Conservation (phyloP, 2,888 invertebrate species). For the Liposcelis brunnea region DNA sequence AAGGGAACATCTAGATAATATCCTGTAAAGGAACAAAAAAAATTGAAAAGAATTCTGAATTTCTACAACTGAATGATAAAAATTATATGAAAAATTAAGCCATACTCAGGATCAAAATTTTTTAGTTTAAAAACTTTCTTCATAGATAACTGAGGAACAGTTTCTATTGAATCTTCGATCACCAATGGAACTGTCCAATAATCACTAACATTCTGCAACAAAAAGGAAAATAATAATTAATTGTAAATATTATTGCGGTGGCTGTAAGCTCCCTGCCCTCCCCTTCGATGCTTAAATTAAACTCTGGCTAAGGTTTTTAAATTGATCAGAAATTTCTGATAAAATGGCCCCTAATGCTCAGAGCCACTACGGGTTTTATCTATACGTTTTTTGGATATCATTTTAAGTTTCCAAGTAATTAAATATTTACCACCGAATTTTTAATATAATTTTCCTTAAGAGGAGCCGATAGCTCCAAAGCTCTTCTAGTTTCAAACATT, state of each 20-base stretch:
- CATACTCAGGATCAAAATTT: conserved; percentile 18
- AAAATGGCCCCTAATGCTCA: too few species aligned
- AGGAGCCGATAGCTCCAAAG: background rate
- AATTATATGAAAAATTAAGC: background rate
- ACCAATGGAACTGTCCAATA: conserved; percentile 42
- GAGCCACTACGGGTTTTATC: too few species aligned
- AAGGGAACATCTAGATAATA: background rate
- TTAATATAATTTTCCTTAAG: background rate
- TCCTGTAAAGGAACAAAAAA: background rate
- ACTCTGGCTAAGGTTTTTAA: too few species aligned
- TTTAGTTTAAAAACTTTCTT: conserved; percentile 29
- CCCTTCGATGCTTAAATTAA: too few species aligned
- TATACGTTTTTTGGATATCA: too few species aligned
- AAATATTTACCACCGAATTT: too few species aligned
- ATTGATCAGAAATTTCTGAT: too few species aligned
- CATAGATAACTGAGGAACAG: conserved; percentile 32
- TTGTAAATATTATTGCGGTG: conserved; percentile 14
- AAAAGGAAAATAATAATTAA: conserved; percentile 2
- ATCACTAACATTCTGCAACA: conserved; percentile 32
- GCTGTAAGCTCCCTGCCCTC: too few species aligned
- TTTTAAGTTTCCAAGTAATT: too few species aligned
- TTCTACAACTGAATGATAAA: background rate
- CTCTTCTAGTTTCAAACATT: conserved; percentile 18
- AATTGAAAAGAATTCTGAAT: too few species aligned
- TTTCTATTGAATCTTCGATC: conserved; percentile 37